A percentile compares a stretch with the other conserved stretches of the same genome.
Conservation (phyloP, 1,140 invertebrate genomes). For the Nebria ingens region DNA sequence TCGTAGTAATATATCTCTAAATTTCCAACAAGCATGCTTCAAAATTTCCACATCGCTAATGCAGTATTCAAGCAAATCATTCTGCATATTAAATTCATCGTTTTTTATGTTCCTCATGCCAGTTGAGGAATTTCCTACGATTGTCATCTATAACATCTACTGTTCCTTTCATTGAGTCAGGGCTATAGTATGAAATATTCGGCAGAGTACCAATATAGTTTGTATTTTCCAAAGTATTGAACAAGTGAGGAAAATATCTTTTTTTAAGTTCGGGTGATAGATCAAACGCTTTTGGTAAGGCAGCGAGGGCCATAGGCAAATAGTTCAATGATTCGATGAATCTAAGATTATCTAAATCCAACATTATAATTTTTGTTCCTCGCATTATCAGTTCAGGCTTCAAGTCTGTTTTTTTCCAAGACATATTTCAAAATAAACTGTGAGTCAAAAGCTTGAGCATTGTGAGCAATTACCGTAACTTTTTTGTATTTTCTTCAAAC, state of each 20-base stretch:
- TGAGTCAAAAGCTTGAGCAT: background rate
- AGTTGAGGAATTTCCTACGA: constrained; percentile 16
- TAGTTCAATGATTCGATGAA: background rate
- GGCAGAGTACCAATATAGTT: constrained; percentile 19
- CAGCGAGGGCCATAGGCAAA: background rate
- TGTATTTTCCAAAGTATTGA: constrained; percentile 18
- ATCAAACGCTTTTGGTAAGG: constrained; percentile 17
- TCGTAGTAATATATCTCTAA: background rate
- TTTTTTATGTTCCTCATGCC: constrained; percentile 16
- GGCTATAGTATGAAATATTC: background rate
- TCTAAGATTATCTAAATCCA: background rate
- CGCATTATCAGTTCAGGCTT: background rate
- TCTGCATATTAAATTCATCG: constrained; percentile 17
- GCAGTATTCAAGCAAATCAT: constrained; percentile 18
- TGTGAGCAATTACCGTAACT: background rate
- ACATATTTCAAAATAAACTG: background rate
- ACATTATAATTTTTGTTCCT: background rate
- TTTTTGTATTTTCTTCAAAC: background rate
- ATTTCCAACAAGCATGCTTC: background rate
- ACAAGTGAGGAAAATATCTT: constrained; percentile 22
- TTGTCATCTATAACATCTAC: constrained; percentile 13
- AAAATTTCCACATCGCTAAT: background rate
- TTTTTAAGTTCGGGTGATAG: constrained; percentile 12
- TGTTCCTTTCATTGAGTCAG: constrained; percentile 15
- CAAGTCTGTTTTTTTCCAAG: background rate